These are phyloP conservation scores for Drosophila merina DNA, from an alignment of 2,888 invertebrate species.

Conservation along the genomic window DNA sequence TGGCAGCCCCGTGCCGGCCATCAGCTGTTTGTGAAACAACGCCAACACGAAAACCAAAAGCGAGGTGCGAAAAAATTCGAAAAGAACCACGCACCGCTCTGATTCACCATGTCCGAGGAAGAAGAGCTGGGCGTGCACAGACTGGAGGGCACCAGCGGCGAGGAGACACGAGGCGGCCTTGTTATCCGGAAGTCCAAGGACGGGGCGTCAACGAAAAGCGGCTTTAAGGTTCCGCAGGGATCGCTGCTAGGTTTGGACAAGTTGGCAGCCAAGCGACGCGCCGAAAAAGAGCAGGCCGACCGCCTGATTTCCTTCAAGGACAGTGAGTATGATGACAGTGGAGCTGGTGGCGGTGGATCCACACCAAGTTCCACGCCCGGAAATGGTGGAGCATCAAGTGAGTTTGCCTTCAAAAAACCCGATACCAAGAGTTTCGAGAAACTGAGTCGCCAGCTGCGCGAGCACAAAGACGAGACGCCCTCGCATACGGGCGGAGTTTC, in stretches of 20 bases:
- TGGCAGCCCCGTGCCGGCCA: constrained; percentile 14
- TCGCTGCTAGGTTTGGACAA: constrained; percentile 94
- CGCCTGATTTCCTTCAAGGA: constrained; percentile 88
- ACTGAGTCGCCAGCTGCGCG: constrained; percentile 88
- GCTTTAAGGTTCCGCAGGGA: constrained; percentile 90
- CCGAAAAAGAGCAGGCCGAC: constrained; percentile 86
- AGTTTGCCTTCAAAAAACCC: constrained; percentile 82
- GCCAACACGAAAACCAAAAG: constrained; percentile 55
- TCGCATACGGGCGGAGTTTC: constrained; percentile 97
- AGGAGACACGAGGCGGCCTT: constrained; percentile 88
- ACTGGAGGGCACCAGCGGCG: constrained; percentile 87
- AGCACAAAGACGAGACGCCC: constrained; percentile 94
- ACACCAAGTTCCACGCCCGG: constrained; percentile 34
- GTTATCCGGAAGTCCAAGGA: constrained; percentile 87
- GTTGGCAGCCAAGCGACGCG: constrained; percentile 90
- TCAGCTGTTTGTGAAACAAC: constrained; percentile 35
- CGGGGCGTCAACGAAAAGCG: constrained; percentile 81
- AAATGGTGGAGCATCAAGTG: constrained; percentile 52
- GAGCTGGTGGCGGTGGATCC: constrained; percentile 49
- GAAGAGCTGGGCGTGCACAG: constrained; percentile 86
- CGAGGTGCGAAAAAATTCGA: background rate
- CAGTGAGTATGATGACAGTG: constrained; percentile 84
- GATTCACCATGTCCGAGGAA: constrained; percentile 57
- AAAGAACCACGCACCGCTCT: constrained; percentile 9
- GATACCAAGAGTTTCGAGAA: constrained; percentile 81